Evolutionary conservation across 1,140 invertebrate species (phyloP).

Genomic region (Sitobion miscanthi): DNA sequence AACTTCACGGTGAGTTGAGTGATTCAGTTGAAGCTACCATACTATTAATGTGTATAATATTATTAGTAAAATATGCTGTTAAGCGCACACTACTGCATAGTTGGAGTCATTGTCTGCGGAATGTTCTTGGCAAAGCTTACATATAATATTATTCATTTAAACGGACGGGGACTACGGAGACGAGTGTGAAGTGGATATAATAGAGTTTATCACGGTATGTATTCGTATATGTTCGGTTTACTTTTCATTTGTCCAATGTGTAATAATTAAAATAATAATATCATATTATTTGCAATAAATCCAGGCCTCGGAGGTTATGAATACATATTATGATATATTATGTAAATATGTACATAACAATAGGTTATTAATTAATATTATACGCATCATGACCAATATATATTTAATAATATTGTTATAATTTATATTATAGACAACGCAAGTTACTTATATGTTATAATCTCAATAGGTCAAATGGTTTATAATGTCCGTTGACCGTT

Average conservation of each 20-base stretch:
- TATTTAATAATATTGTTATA: no score
- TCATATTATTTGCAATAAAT: neutral
- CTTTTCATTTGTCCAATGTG: neutral
- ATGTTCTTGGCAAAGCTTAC: neutral
- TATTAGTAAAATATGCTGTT: neutral
- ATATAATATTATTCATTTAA: neutral
- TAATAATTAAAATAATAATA: neutral
- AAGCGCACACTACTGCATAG: neutral
- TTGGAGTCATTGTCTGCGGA: neutral
- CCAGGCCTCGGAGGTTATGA: no score
- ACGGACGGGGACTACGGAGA: neutral
- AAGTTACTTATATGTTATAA: neutral
- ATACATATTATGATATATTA: neutral
- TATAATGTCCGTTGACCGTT: neutral
- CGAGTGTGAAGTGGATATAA: neutral
- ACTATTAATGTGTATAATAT: neutral
- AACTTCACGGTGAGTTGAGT: neutral
- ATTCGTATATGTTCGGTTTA: neutral
- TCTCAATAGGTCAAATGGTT: neutral
- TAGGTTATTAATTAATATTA: neutral
- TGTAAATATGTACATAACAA: neutral
- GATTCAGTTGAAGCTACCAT: neutral
- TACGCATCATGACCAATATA: no score
- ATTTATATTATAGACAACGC: no score
- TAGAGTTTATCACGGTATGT: neutral